Percentiles rank a stretch among this genome's conserved stretches.
phyloP scores from a whole-genome alignment of 2,797 vertebrate species.

The Sebastolobus alascanus region DNA sequence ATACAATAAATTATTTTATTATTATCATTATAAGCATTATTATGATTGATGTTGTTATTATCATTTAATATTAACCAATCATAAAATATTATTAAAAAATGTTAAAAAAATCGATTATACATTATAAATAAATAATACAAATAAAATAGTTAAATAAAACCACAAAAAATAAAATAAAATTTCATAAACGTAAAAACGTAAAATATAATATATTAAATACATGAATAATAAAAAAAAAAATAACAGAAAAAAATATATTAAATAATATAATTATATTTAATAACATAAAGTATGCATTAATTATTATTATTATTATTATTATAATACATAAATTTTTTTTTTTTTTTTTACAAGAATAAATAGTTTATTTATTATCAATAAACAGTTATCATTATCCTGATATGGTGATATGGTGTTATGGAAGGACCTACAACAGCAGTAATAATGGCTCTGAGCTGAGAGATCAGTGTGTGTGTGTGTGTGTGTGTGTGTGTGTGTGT shows the following conservation, averaged over 20 bases:
- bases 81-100: background rate
- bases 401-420: background rate
- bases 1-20: too few relatives aligned
- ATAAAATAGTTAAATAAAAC: background rate
- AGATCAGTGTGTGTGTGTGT: constrained; percentile 16
- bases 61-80: background rate
- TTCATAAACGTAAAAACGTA: background rate
- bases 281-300: background rate
- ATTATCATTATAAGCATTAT: background rate
- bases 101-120: background rate
- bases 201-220: too few relatives aligned
- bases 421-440: background rate
- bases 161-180: background rate
- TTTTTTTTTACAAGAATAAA: background rate
- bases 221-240: background rate
- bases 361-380: background rate
- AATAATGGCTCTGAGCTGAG: constrained; percentile 11
- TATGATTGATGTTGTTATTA: background rate
- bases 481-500: constrained; percentile 39
- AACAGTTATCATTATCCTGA: background rate
- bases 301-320: background rate
- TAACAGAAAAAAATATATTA: background rate
- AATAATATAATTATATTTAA: background rate
- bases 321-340: background rate
- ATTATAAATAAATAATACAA: background rate